Base-by-base conservation (phyloP, 2,888 invertebrate species). In the Metacarcinus magister region DNA sequence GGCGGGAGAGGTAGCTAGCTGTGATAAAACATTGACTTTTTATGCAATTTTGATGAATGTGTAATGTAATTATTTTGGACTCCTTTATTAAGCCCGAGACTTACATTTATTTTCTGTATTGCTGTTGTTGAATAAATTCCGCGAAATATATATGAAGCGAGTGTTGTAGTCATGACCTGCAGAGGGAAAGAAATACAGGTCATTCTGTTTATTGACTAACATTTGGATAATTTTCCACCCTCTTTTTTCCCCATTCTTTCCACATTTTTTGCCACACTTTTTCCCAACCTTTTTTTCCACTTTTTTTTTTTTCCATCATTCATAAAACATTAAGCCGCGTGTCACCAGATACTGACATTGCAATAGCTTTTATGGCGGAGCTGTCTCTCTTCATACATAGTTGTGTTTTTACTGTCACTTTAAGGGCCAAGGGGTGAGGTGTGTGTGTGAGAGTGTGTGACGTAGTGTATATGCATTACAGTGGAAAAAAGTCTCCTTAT, bases 31-130 rank as follows among this genome's bases (percentile, higher is more conserved):
- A 75, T 75, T 75, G 75, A 28, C 7, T 7, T 75, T 75, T 75
- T 75, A n/a, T 75, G 7, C 75, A 75, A 28, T 75, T 75, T 28
- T 75, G 75, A 75, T 75, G 75, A 75, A 75, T 75, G n/a, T 28
- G 75, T 28, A 75, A 75, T 75, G 75, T 75, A 75, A 75, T 75
- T 75, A 60, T 75, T 75, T 75, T 28, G 75, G 75, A 75, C 28
- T 75, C 28, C 75, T 75, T n/a, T 75, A 75, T 75, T 28, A 75
- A 75, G 75, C 75, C 28, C 28, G n/a, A n/a, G 75, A 75, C 75
- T 75, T 75, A 28, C n/a, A 75, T 75, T 75, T 75, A 75, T 75
- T 75, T 75, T 75, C n/a, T 75, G 75, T 28, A 75, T 75, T 75
- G 75, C 28, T 75, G n/a, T 75, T 75, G 28, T n/a, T 28, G 28